Evolutionary conservation across 2,888 invertebrate species (phyloP).

Genomic region (Ochropleura plecta): DNA sequence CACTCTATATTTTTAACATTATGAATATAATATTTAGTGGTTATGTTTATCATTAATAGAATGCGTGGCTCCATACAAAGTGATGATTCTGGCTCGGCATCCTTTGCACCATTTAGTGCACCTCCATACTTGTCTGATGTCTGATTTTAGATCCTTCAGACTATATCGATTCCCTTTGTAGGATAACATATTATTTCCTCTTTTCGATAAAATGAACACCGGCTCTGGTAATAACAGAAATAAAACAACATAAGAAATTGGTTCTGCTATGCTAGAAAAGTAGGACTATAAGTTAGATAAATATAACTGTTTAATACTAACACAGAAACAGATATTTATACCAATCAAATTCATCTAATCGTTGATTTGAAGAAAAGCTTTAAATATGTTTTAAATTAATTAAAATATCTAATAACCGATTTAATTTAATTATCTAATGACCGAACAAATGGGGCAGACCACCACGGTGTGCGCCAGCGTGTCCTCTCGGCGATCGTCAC

Average conservation of each 20-base stretch:
- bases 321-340: not conserved
- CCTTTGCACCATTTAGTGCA: constrained; percentile 28
- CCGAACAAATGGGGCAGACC: too few relatives aligned
- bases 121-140: constrained; percentile 28
- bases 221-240: not conserved
- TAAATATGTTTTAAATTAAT: too few relatives aligned
- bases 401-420: too few relatives aligned
- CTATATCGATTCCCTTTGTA: constrained; percentile 10
- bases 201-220: not conserved
- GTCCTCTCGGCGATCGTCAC: too few relatives aligned
- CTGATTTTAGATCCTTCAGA: constrained; percentile 21
- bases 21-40: constrained; percentile 8
- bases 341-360: not conserved
- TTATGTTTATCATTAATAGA: constrained; percentile 12
- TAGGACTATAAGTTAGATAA: not conserved
- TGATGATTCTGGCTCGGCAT: constrained; percentile 24
- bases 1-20: not conserved
- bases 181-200: constrained; percentile 9
- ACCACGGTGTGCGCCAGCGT: too few relatives aligned
- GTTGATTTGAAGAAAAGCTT: too few relatives aligned
- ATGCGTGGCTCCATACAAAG: not conserved
- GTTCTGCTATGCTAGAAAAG: not conserved
- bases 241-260: not conserved
- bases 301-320: not conserved
- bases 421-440: too few relatives aligned